Evolutionary conservation across 2,113 vertebrate genomes (phyloP).

Genomic region (Lasiurus cinereus): DNA sequence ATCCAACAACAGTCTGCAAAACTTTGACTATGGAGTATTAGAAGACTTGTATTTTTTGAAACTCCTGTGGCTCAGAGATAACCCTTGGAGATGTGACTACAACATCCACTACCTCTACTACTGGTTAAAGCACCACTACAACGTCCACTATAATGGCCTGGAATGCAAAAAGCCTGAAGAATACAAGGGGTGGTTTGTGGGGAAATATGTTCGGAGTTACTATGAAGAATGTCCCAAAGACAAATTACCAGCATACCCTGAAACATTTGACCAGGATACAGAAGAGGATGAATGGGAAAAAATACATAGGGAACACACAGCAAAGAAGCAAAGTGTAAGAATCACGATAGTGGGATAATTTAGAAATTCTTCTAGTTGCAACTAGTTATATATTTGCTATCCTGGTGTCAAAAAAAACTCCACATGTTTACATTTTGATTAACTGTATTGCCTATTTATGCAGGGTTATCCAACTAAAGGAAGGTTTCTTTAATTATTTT

Average conservation of each 20-base stretch:
- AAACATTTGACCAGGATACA: slow-evolving; percentile 88
- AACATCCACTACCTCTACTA: slow-evolving; percentile 99
- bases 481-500: slow-evolving; percentile 67
- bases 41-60: slow-evolving; percentile 98
- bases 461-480: slow-evolving; percentile 66
- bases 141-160: slow-evolving; percentile 92
- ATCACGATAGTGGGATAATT: slow-evolving; percentile 88
- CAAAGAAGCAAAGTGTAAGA: slow-evolving; percentile 87
- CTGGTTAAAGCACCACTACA: slow-evolving; percentile 97
- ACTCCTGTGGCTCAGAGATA: slow-evolving; percentile 92
- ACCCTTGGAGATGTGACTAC: slow-evolving; percentile 98
- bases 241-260: slow-evolving; percentile 87
- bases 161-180: slow-evolving; percentile 93
- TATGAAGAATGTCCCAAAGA: slow-evolving; percentile 97
- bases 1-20: slow-evolving; percentile 95
- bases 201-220: slow-evolving; percentile 96
- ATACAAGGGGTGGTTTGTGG: slow-evolving; percentile 95
- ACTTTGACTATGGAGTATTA: slow-evolving; percentile 96
- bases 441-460: slow-evolving; percentile 76
- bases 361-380: not conserved
- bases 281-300: slow-evolving; percentile 89
- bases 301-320: slow-evolving; percentile 82
- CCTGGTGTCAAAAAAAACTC: slow-evolving; percentile 54
- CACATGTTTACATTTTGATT: slow-evolving; percentile 84
- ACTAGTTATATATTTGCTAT: slow-evolving; percentile 67